Percentiles rank a stretch among this genome's conserved stretches.
Evolutionary conservation across 2,113 vertebrate species (phyloP).

Genomic region (Laticauda laticaudata): DNA sequence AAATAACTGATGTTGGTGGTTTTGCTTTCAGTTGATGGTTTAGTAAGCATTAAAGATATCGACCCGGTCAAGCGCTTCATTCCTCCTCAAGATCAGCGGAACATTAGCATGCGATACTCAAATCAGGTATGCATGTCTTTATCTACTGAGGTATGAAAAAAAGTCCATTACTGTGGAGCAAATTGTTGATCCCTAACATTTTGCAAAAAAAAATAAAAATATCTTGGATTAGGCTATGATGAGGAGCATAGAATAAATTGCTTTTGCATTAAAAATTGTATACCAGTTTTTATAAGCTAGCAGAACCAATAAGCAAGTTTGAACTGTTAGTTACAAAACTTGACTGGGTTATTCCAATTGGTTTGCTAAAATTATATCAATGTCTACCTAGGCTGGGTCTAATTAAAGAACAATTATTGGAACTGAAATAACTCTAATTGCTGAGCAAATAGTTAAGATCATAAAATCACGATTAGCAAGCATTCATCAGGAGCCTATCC

Average conservation of each 20-base stretch:
- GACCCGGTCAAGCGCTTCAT: constrained; percentile 90
- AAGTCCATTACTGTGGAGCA: background rate
- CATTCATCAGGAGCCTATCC: background rate
- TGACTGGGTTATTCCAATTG: background rate
- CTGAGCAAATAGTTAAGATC: background rate
- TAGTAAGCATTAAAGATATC: constrained; percentile 92
- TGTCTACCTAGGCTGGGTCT: background rate
- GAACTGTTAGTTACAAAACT: background rate
- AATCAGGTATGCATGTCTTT: constrained; percentile 81
- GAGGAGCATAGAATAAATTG: background rate
- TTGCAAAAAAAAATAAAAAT: background rate
- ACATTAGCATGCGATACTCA: constrained; percentile 95
- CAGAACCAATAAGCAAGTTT: background rate
- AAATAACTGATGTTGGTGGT: background rate
- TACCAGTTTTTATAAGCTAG: background rate
- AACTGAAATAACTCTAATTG: background rate
- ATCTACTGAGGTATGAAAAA: background rate
- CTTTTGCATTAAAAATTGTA: background rate
- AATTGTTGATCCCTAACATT: background rate
- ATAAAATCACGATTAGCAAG: background rate
- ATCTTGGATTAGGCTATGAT: background rate
- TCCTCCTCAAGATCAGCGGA: constrained; percentile 83
- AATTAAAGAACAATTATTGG: background rate
- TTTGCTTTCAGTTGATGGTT: constrained; percentile 80
- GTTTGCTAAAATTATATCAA: background rate